phyloP scores from a whole-genome alignment of 2,113 vertebrate species.

The Hippocampus zosterae region DNA sequence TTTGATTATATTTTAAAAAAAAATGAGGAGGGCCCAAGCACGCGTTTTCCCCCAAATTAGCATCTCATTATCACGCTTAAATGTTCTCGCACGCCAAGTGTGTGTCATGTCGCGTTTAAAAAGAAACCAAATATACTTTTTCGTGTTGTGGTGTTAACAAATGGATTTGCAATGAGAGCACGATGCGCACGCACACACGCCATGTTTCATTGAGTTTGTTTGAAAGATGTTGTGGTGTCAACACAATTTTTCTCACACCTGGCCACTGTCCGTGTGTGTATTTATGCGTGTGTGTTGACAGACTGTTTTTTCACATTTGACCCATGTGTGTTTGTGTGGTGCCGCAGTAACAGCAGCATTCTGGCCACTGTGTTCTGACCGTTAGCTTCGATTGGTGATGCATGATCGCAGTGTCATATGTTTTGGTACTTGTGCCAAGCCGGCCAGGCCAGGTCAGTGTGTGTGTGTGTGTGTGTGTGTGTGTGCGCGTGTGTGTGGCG shows the following conservation, averaged over 20 bases:
- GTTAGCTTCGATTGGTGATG: slow-evolving; percentile 63
- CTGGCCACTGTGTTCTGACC: slow-evolving; percentile 53
- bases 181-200: slow-evolving; percentile 15
- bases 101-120: slow-evolving; percentile 36
- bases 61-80: slow-evolving; percentile 47
- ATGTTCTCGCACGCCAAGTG: slow-evolving; percentile 35
- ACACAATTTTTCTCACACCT: slow-evolving; percentile 41
- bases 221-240: slow-evolving; percentile 33
- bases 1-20: slow-evolving; percentile 8
- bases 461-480: slow-evolving; percentile 34
- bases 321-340: slow-evolving; percentile 41
- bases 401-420: slow-evolving; percentile 61
- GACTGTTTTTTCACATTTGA: slow-evolving; percentile 39
- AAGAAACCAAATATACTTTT: slow-evolving; percentile 36
- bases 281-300: slow-evolving; percentile 45
- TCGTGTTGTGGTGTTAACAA: slow-evolving; percentile 35
- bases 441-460: slow-evolving; percentile 10
- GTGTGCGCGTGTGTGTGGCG: slow-evolving; percentile 57
- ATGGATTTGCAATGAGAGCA: slow-evolving; percentile 45
- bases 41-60: slow-evolving; percentile 36
- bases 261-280: slow-evolving; percentile 50
- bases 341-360: slow-evolving; percentile 48
- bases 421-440: slow-evolving; percentile 22
- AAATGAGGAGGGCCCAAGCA: slow-evolving; percentile 23
- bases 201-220: neutral